phyloP scores from a whole-genome alignment of 2,113 vertebrate species.

The Melanerpes aurifrons region DNA sequence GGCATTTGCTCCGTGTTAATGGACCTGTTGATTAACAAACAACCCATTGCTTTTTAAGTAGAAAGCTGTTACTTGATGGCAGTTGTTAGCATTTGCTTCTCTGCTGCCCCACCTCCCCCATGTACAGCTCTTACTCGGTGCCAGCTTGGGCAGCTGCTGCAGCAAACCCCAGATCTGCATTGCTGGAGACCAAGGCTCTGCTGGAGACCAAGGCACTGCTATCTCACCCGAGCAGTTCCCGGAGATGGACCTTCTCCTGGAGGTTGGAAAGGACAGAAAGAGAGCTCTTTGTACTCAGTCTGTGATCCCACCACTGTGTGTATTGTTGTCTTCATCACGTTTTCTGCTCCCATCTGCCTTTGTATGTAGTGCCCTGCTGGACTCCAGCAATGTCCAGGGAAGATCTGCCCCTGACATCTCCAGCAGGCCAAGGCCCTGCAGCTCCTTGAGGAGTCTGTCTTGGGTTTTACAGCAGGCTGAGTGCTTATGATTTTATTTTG shows the following conservation, averaged over 20 bases:
- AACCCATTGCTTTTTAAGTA: constrained; percentile 6
- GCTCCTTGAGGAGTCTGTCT: background rate
- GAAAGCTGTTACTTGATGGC: constrained; percentile 4
- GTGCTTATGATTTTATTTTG: background rate
- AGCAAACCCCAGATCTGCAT: background rate
- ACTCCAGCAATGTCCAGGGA: background rate
- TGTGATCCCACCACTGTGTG: background rate
- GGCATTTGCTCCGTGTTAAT: constrained; percentile 30
- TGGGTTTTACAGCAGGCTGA: background rate
- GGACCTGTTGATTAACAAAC: constrained; percentile 62
- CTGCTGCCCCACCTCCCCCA: background rate
- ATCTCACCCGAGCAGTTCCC: background rate
- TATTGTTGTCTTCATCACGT: background rate
- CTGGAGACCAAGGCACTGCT: background rate
- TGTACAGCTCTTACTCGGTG: background rate
- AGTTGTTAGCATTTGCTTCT: background rate
- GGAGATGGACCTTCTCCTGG: background rate
- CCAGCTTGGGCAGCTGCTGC: background rate
- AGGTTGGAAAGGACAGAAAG: background rate
- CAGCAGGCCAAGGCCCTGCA: background rate
- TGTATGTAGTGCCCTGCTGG: background rate
- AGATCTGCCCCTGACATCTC: background rate
- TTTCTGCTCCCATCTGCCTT: background rate
- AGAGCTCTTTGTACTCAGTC: rapidly evolving
- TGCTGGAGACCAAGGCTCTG: background rate